Conservation (phyloP, 2,113 vertebrate species). For the Lepus americanus region DNA sequence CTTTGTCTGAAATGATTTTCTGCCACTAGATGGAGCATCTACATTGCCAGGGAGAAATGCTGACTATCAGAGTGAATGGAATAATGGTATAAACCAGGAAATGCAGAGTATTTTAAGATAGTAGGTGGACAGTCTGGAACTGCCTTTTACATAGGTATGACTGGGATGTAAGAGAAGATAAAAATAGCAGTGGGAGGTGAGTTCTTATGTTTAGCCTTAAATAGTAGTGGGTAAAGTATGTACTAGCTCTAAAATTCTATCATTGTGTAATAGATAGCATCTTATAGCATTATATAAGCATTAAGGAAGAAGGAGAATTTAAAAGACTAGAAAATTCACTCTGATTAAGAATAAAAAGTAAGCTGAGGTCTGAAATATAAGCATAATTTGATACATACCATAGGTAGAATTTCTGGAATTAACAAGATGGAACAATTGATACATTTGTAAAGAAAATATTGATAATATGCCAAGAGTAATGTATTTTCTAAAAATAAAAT, state of each 20-base stretch:
- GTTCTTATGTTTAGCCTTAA: not conserved
- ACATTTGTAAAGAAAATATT: not conserved
- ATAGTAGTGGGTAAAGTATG: not conserved
- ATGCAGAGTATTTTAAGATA: not conserved
- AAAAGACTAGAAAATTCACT: not conserved
- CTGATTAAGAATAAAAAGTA: not conserved
- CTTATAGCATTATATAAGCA: not conserved
- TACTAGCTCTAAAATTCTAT: not conserved
- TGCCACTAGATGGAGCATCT: constrained; percentile 55
- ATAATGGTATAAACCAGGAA: constrained; percentile 1
- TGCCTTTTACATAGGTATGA: not conserved
- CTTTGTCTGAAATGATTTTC: not conserved
- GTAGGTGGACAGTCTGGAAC: not conserved
- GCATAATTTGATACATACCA: constrained; percentile 11
- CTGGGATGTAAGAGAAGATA: not conserved
- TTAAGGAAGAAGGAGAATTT: not conserved
- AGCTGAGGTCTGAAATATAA: constrained; percentile 11
- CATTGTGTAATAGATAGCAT: not conserved
- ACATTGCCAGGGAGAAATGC: not conserved
- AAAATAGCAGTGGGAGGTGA: not conserved
- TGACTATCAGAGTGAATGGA: not conserved
- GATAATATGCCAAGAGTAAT: not conserved
- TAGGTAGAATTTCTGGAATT: constrained; percentile 42
- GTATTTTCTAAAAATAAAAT: not conserved
- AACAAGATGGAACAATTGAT: constrained; percentile 1